Base-by-base conservation (phyloP, 1,140 invertebrate genomes). In the Temnothorax nylanderi region DNA sequence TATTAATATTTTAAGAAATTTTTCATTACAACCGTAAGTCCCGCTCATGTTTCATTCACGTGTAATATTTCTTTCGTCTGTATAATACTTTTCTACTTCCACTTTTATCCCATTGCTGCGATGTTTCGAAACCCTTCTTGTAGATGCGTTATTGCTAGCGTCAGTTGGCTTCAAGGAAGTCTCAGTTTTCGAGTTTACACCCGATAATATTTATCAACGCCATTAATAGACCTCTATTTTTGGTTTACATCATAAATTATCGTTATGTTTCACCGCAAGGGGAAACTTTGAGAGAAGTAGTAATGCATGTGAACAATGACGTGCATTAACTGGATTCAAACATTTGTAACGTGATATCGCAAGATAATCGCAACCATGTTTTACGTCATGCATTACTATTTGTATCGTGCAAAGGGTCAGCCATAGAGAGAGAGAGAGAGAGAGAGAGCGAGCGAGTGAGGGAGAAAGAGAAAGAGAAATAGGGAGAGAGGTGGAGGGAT, bases 311-410 rank as follows among this genome's bases (percentile, higher is more conserved):
- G 11, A 85, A 80, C 60, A 74, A 85, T 62, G 37, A 77, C 74
- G 32, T 62, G 64, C 69, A 90, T 87, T 82, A 89, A 34, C 37
- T 21, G 49, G 56, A 56, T 76, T 76, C 65, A 41, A 76, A 76
- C 3, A 54, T 54, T 51, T 1, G 7, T 34, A 44, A 44, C 34
- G 13, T 74, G 54, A 82, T 89, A 85, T 65, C 41, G 56, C 56
- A 4, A 34, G 41, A 75, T 87, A 90, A 90, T 89, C 78, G 60
- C 69, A 47, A 89, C 85, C 74, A 51, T 34, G 69, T 89, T 64
- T 47, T 60, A 49, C n/a, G 32, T 26, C 32, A 65, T 65, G 58
- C 51, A 85, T 85, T 64, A 64, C 56, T 85, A 76, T 76, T 58
- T 81, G 51, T 84, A 84, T 84, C 34, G 54, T 67, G n/a, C 7